Evolutionary conservation across 2,113 vertebrate species (phyloP), one percentile per base, ranked within the genome.

Genomic region (Calyptomena viridis): DNA sequence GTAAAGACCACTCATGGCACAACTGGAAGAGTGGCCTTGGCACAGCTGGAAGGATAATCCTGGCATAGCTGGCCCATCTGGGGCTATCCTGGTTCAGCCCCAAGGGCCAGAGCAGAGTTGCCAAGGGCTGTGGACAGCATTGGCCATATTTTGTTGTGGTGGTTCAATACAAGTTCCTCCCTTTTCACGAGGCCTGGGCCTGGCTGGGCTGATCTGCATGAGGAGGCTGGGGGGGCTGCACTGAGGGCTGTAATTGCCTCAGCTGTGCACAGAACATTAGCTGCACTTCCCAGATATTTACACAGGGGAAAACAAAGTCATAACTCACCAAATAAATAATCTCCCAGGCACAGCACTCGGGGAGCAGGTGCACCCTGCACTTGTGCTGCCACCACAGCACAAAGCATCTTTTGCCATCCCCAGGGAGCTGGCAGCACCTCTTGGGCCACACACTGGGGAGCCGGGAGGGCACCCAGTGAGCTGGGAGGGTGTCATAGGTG

Each of bases 221-320:
- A 56, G 49, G 37, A 33, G 60, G 5, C 12, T 0, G 1, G 28
- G 66, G n/a, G 73, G 23, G 42, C 79, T 63, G 52, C 1, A 12
- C 60, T 63, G 60, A 83, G 55, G 62, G 59, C 44, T 95, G 75
- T 84, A 90, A 95, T 92, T 91, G 87, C 83, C 94, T 94, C 1
- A 14, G 63, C 79, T 80, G 59, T 33, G 68, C 79, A 90, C 93
- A 96, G 94, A 94, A 92, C 88, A 88, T 94, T 90, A 96, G 92
- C 93, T 88, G 64, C 5, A 23, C 90, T 96, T 96, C 92, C 82
- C 79, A 91, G 68, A 80, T 95, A 95, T 96, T 96, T 96, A 93
- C 94, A 95, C 90, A 91, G 18, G 76, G 76, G 93, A 95, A 97
- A 95, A 95, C 90, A 95, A 86, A 96, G 93, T 74, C 93, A 94